These are phyloP conservation scores for Berghia stephanieae DNA, from an alignment of 1,140 invertebrate genomes.

Conservation along the genomic window DNA sequence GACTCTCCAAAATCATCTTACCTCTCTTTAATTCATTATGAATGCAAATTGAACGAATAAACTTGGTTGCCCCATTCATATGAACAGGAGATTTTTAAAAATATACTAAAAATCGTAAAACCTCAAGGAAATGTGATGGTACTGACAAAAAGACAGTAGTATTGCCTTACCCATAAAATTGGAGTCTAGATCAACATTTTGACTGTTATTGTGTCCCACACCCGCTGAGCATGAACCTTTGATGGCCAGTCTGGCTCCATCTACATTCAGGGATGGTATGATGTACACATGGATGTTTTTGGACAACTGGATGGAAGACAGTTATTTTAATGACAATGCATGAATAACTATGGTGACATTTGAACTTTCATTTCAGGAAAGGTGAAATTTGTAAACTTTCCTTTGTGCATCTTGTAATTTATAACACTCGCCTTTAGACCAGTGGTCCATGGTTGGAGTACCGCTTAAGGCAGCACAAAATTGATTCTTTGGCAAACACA, in stretches of 20 bases:
- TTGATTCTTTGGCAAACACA: too few species aligned
- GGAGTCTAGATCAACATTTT: slow-evolving; percentile 88
- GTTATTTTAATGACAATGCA: background rate
- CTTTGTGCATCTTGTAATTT: too few species aligned
- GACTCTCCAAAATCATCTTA: background rate
- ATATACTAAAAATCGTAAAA: background rate
- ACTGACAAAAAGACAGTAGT: background rate
- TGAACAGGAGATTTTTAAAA: background rate
- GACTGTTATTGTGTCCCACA: slow-evolving; percentile 78
- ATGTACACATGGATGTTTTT: slow-evolving; percentile 83
- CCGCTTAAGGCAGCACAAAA: too few species aligned
- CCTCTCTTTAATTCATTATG: background rate
- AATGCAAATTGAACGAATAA: slow-evolving; percentile 3
- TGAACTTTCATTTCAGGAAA: background rate
- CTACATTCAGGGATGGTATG: slow-evolving; percentile 86
- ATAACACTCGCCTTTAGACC: too few species aligned
- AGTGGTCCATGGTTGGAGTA: too few species aligned
- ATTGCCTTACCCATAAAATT: slow-evolving; percentile 78
- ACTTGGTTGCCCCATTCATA: slow-evolving; percentile 4
- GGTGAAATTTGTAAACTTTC: background rate
- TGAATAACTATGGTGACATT: background rate
- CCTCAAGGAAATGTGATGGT: background rate
- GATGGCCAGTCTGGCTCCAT: slow-evolving; percentile 82
- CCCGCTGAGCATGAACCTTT: slow-evolving; percentile 68
- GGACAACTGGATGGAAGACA: slow-evolving; percentile 69